These are phyloP conservation scores for Coenonympha glycerion DNA, from an alignment of 2,888 invertebrate genomes.

Conservation along the genomic window DNA sequence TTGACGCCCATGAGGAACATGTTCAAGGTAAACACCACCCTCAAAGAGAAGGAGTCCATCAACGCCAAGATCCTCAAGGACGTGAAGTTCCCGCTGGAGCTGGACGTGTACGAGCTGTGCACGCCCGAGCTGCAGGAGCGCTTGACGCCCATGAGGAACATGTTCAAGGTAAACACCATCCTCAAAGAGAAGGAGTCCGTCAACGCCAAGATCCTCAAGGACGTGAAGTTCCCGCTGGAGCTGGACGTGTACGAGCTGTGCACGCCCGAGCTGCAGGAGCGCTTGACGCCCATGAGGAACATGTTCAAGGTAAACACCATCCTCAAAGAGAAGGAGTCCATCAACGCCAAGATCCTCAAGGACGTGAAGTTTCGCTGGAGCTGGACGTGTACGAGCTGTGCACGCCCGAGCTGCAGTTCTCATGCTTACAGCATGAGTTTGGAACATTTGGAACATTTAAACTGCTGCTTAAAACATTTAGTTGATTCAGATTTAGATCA, in stretches of 20 bases:
- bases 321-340: conserved; percentile 96
- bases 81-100: conserved; percentile 95
- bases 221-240: conserved; percentile 96
- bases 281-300: conserved; percentile 89
- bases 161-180: conserved; percentile 86
- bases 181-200: conserved; percentile 97
- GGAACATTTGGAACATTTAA: too few species aligned
- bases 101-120: conserved; percentile 96
- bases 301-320: conserved; percentile 87
- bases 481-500: too few species aligned
- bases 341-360: conserved; percentile 97
- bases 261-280: conserved; percentile 87
- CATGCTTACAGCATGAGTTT: too few species aligned
- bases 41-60: conserved; percentile 95
- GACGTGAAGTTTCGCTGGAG: conserved; percentile 97
- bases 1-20: conserved; percentile 90
- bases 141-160: conserved; percentile 89
- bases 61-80: conserved; percentile 98
- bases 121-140: conserved; percentile 89
- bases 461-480: too few species aligned
- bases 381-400: conserved; percentile 97
- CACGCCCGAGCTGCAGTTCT: conserved; percentile 88
- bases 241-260: conserved; percentile 97
- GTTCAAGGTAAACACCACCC: conserved; percentile 88
- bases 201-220: conserved; percentile 97